Percentiles rank a stretch among this genome's conserved stretches.
Evolutionary conservation across 2,113 vertebrate genomes (phyloP).

Genomic region (Lepus europaeus): DNA sequence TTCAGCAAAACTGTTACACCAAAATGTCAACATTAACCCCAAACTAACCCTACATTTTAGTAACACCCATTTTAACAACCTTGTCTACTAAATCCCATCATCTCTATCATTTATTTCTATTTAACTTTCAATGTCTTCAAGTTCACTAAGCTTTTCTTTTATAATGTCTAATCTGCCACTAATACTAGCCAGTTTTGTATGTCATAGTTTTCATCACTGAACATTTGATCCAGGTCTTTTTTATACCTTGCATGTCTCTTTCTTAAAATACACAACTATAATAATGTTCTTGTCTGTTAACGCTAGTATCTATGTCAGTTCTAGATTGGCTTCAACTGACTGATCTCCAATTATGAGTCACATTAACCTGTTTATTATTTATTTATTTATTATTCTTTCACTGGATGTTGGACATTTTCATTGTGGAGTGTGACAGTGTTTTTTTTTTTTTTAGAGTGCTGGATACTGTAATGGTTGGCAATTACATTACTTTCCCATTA

Average conservation of each 20-base stretch:
- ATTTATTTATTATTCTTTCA: neutral
- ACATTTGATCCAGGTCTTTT: neutral
- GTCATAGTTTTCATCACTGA: neutral
- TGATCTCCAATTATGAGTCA: neutral
- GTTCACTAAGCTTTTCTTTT: conserved; percentile 36
- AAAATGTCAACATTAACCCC: conserved; percentile 23
- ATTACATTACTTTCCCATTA: neutral
- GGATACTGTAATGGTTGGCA: neutral
- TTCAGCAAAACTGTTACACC: neutral
- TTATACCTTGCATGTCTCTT: neutral
- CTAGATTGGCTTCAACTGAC: neutral
- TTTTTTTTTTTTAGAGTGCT: neutral
- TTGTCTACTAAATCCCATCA: neutral
- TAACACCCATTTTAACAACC: neutral
- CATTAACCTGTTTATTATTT: neutral
- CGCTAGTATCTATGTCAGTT: neutral
- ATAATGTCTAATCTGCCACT: neutral
- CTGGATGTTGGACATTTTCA: neutral
- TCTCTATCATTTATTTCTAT: neutral
- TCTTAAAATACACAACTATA: neutral
- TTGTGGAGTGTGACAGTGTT: neutral
- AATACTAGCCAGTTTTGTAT: neutral
- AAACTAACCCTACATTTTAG: neutral
- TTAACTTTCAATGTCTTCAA: neutral
- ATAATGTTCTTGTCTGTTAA: neutral